phyloP scores from a whole-genome alignment of 1,140 invertebrate species.

The Heterodera carotae region DNA sequence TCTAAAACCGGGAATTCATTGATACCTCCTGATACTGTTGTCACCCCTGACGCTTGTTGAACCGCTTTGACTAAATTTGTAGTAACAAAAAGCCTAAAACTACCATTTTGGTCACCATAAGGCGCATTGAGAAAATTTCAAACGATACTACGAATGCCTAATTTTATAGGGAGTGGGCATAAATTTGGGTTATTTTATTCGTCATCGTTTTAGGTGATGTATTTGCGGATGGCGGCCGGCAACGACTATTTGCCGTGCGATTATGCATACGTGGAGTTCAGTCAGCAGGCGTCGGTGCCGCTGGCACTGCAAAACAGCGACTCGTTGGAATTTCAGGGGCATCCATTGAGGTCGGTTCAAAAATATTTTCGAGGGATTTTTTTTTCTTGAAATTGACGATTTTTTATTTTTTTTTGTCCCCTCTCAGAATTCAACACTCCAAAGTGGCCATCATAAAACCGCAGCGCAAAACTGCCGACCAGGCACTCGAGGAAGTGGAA shows the following conservation, averaged over 20 bases:
- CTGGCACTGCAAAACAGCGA: conserved; percentile 84
- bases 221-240: conserved; percentile 85
- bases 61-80: no score
- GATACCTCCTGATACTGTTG: no score
- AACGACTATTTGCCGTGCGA: conserved; percentile 76
- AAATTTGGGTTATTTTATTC: no score
- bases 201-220: conserved; percentile 77
- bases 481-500: conserved; percentile 64
- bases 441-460: conserved; percentile 64
- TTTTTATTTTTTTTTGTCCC: neutral
- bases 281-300: conserved; percentile 84
- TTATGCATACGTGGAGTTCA: conserved; percentile 84
- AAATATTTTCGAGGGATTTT: conserved; percentile 20
- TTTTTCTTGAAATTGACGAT: neutral
- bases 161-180: no score
- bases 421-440: conserved; percentile 62
- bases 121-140: no score
- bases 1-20: no score
- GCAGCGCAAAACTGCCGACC: conserved; percentile 62
- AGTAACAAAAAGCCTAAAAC: no score
- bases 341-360: conserved; percentile 69
- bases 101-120: no score
- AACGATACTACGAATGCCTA: no score
- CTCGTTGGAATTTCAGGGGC: conserved; percentile 72
- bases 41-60: no score